Evolutionary conservation across 2,113 vertebrate genomes (phyloP).

Genomic region (Bubo blakistoni): DNA sequence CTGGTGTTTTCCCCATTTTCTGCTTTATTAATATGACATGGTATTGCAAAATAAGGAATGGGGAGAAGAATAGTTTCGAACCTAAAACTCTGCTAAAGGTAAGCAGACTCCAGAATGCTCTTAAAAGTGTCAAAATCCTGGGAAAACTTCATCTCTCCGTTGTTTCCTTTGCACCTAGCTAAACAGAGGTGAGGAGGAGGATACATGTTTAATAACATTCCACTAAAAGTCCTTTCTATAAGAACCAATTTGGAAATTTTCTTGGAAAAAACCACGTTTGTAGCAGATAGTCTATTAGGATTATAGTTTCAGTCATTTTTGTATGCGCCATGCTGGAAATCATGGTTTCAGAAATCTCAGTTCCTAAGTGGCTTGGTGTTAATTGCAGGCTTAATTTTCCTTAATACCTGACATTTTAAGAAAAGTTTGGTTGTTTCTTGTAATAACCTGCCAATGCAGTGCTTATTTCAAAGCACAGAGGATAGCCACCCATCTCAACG

Average conservation of each 20-base stretch:
- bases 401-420: not conserved
- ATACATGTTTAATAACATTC: not conserved
- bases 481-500: accelerated
- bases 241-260: not conserved
- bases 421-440: not conserved
- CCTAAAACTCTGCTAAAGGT: not conserved
- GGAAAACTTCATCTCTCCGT: not conserved
- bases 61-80: not conserved
- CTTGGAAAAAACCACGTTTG: not conserved
- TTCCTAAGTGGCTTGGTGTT: not conserved
- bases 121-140: not conserved
- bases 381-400: not conserved
- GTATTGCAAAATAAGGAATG: not conserved
- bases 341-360: not conserved
- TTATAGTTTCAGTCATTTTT: not conserved
- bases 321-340: not conserved
- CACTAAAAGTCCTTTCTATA: not conserved
- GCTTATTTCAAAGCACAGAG: not conserved
- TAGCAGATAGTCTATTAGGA: not conserved
- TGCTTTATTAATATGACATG: not conserved
- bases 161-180: not conserved
- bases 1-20: not conserved
- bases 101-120: not conserved
- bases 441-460: not conserved
- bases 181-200: not conserved